Evolutionary conservation across 1,140 invertebrate species (phyloP), one percentile per base, ranked within the genome.

Genomic region (Ceratoteleas bidentatus): DNA sequence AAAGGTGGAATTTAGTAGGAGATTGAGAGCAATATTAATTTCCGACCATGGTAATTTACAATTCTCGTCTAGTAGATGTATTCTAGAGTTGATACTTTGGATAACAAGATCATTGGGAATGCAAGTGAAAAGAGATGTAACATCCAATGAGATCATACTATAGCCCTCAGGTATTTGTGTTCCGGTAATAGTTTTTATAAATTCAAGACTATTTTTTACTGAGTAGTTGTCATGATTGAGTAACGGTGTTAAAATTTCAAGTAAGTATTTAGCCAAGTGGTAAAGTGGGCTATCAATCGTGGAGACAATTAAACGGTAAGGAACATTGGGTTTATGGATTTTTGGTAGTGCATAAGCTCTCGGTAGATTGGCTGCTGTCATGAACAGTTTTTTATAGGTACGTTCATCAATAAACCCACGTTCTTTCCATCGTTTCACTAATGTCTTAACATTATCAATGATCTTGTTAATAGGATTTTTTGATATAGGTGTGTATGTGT

Each of bases 381-480:
- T 58, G 16, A 14, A 58, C 14, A 58, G 16, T 16, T 40, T 24
- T 34, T 38, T 53, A 38, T n/a, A 4, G 9, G 7, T 14, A 2
- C 0, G 4, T 13, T 38, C 13, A 24, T 52, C 8, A 49, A 65
- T 65, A 10, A 53, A 65, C 3, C 53, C 14, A 14, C 16, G n/a
- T 0, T 38, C 16, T 15, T 52, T 38, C 62, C 62, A 65, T 36
- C 50, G 6, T 52, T 65, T 52, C 6, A 53, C 3, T 6, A 65
- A 7, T 0, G 14, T n/a, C 11, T 65, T 52, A 9, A 38, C 7
- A 8, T 53, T 56, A 6, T 52, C 10, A 3, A 40, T 53, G 13
- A 40, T 7, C 7, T 38, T 53, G 16, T 56, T 56, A n/a, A 15
- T 0, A 11, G 53, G 53, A 13, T 56, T 56, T 33, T 6, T 56